A percentile compares a stretch with the other conserved stretches of the same genome.
Conservation (phyloP, 2,797 vertebrate genomes). For the Muscicapa striata region DNA sequence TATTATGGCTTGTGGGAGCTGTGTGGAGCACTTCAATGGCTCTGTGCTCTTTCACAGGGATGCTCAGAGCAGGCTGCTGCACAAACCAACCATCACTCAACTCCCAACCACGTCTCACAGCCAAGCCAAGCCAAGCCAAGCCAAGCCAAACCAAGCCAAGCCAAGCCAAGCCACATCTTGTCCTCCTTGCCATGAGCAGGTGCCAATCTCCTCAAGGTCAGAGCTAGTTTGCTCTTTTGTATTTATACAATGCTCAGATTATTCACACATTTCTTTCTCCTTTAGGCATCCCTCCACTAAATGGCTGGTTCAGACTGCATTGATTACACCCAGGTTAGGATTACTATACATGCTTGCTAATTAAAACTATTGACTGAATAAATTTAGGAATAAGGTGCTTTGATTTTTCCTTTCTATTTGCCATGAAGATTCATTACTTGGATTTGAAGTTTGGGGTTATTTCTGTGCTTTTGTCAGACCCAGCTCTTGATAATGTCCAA, state of each 20-base stretch:
- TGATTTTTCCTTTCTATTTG: neutral
- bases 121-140: neutral
- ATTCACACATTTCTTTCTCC: neutral
- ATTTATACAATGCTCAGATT: neutral
- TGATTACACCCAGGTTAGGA: neutral
- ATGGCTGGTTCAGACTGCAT: neutral
- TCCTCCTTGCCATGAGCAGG: neutral
- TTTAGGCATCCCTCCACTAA: neutral
- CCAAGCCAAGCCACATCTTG: neutral
- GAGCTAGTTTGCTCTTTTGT: neutral
- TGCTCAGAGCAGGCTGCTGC: neutral
- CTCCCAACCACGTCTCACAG: neutral
- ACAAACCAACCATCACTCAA: rapidly evolving
- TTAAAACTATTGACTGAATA: neutral
- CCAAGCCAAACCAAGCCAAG: neutral
- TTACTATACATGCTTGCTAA: neutral
- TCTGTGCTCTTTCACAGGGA: neutral
- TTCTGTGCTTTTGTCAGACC: neutral
- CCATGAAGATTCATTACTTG: neutral
- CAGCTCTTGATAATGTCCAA: neutral
- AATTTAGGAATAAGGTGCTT: neutral
- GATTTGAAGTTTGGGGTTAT: neutral
- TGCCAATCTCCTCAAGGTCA: neutral
- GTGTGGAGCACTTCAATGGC: neutral
- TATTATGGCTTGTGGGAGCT: neutral